Conservation (phyloP, 2,888 invertebrate species). For the Harpalus rubripes region DNA sequence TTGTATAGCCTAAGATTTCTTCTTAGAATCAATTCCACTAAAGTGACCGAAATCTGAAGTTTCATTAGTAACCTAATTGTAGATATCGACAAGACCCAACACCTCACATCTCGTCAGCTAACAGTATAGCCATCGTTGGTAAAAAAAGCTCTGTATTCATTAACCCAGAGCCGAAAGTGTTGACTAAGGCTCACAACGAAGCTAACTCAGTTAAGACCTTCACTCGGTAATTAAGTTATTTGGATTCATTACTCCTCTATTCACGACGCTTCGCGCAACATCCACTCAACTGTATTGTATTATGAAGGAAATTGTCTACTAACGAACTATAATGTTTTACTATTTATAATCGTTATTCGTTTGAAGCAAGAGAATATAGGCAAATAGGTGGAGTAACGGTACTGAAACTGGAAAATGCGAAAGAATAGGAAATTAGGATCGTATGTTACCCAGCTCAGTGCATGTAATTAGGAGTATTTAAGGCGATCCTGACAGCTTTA, state of each 20-base stretch:
- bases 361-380: not conserved
- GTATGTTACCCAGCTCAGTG: not conserved
- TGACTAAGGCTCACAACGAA: constrained; percentile 69
- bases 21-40: no score
- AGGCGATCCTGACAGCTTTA: not conserved
- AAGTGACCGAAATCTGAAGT: no score
- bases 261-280: constrained; percentile 68
- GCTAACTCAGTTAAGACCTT: constrained; percentile 70
- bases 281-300: constrained; percentile 25
- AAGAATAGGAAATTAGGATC: constrained; percentile 19
- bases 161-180: constrained; percentile 68
- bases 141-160: constrained; percentile 68
- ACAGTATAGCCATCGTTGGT: constrained; percentile 14
- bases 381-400: constrained; percentile 15
- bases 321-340: constrained; percentile 50
- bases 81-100: constrained; percentile 17
- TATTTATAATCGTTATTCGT: constrained; percentile 49
- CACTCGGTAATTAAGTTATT: constrained; percentile 72
- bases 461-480: constrained; percentile 7
- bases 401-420: not conserved
- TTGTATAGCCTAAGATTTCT: no score
- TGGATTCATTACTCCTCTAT: constrained; percentile 72
- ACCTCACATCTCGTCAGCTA: constrained; percentile 20
- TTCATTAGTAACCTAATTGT: no score
- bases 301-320: constrained; percentile 32